phyloP scores from a whole-genome alignment of 2,888 invertebrate species.

The Apodemia duryi region DNA sequence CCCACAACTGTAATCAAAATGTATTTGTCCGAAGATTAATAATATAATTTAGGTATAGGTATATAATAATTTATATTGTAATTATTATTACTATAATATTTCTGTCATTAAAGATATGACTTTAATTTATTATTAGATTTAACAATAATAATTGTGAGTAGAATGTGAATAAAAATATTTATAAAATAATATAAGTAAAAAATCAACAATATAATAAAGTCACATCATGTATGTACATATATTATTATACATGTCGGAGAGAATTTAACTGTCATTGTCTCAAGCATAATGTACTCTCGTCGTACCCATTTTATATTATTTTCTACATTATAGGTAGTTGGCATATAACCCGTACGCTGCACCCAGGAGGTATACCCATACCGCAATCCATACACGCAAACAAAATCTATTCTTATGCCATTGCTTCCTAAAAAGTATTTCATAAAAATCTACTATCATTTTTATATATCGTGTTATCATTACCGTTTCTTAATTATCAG shows the following conservation, averaged over 20 bases:
- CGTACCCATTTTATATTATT: constrained; percentile 63
- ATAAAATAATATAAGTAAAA: constrained; percentile 57
- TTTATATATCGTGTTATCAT: constrained; percentile 43
- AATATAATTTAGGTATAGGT: constrained; percentile 35
- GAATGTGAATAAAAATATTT: constrained; percentile 58
- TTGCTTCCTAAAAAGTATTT: constrained; percentile 39
- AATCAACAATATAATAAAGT: constrained; percentile 60
- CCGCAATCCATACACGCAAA: background rate
- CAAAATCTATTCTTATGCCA: constrained; percentile 24
- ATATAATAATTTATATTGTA: constrained; percentile 38
- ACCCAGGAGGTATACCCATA: constrained; percentile 20
- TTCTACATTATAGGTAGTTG: constrained; percentile 50
- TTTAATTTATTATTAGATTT: constrained; percentile 51
- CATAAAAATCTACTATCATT: constrained; percentile 50
- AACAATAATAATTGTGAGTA: constrained; percentile 57
- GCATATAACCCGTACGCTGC: constrained; percentile 44
- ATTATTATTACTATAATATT: constrained; percentile 49
- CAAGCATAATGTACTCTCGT: constrained; percentile 44
- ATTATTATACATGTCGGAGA: constrained; percentile 30
- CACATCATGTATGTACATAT: constrained; percentile 54
- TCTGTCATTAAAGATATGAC: constrained; percentile 65
- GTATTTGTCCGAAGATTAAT: constrained; percentile 38
- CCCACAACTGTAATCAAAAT: constrained; percentile 52
- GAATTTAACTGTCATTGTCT: constrained; percentile 31
- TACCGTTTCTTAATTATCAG: constrained; percentile 43